phyloP scores from a whole-genome alignment of 2,797 vertebrate genomes.

The Poecilia velifera region DNA sequence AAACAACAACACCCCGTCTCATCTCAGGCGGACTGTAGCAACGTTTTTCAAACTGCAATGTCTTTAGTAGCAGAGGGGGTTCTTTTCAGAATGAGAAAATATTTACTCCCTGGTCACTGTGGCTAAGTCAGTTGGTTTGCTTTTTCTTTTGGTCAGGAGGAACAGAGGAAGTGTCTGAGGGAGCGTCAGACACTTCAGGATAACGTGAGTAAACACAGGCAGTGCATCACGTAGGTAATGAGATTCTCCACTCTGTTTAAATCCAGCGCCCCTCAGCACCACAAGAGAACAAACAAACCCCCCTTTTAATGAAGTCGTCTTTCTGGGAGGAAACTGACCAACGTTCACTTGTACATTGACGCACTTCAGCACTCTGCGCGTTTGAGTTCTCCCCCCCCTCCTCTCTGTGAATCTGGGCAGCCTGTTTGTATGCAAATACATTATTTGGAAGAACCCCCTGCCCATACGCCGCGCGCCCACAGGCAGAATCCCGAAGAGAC shows the following conservation, averaged over 20 bases:
- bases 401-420: conserved; percentile 44
- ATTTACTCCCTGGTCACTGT: conserved; percentile 43
- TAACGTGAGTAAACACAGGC: conserved; percentile 58
- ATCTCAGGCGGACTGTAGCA: conserved; percentile 15
- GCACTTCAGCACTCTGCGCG: conserved; percentile 11
- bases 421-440: conserved; percentile 69
- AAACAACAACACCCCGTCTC: background rate
- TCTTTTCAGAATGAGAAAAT: conserved; percentile 12
- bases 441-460: conserved; percentile 28
- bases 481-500: conserved; percentile 12
- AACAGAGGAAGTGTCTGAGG: conserved; percentile 13
- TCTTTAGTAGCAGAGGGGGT: conserved; percentile 1
- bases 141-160: conserved; percentile 20
- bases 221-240: conserved; percentile 66
- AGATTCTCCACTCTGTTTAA: conserved; percentile 64
- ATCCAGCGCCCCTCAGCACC: conserved; percentile 53
- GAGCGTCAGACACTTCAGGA: conserved; percentile 43
- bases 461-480: conserved; percentile 3
- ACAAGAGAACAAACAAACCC: conserved; percentile 54
- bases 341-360: conserved; percentile 4
- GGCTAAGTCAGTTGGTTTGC: conserved; percentile 32
- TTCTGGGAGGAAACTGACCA: conserved; percentile 9
- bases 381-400: background rate
- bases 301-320: background rate
- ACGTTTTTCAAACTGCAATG: conserved; percentile 26